Evolutionary conservation across 1,140 invertebrate genomes (phyloP).

Genomic region (Hypothenemus hampei): DNA sequence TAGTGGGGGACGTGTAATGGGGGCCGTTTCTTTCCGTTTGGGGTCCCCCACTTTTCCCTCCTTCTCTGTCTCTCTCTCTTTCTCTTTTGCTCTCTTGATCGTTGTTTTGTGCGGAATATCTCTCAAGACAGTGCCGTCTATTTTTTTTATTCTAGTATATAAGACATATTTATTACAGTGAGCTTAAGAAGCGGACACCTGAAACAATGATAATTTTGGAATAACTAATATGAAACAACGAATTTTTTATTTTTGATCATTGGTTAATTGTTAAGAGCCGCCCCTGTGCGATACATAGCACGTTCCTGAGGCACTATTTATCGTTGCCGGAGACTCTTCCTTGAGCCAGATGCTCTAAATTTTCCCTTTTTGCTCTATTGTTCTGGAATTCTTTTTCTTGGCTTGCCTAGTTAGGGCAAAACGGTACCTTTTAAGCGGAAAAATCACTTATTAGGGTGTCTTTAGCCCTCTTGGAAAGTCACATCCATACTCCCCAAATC

Average conservation of each 20-base stretch:
- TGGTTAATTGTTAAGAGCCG: background rate
- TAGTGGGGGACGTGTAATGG: constrained; percentile 10
- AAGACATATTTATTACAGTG: background rate
- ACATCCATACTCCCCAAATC: too few relatives aligned
- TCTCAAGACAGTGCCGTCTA: background rate
- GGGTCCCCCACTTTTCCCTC: constrained; percentile 29
- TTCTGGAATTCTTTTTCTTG: too few relatives aligned
- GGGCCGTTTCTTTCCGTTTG: constrained; percentile 15
- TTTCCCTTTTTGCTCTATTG: too few relatives aligned
- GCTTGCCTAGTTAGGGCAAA: too few relatives aligned
- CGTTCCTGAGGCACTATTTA: constrained; percentile 4
- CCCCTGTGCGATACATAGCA: background rate
- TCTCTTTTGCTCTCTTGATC: constrained; percentile 6
- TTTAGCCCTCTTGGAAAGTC: too few relatives aligned
- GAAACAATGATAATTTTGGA: background rate
- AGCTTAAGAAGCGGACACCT: background rate
- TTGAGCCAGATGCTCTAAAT: too few relatives aligned
- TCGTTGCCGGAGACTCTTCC: constrained; percentile 2
- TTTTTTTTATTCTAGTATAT: background rate
- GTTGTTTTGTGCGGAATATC: constrained; percentile 8
- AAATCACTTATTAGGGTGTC: too few relatives aligned
- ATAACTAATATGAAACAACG: background rate
- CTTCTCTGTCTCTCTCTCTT: too few relatives aligned
- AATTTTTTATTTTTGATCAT: too few relatives aligned
- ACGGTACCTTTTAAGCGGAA: too few relatives aligned